These are phyloP conservation scores for Caenorhabditis brenneri DNA, from an alignment of 1,140 invertebrate genomes.

Conservation along the genomic window DNA sequence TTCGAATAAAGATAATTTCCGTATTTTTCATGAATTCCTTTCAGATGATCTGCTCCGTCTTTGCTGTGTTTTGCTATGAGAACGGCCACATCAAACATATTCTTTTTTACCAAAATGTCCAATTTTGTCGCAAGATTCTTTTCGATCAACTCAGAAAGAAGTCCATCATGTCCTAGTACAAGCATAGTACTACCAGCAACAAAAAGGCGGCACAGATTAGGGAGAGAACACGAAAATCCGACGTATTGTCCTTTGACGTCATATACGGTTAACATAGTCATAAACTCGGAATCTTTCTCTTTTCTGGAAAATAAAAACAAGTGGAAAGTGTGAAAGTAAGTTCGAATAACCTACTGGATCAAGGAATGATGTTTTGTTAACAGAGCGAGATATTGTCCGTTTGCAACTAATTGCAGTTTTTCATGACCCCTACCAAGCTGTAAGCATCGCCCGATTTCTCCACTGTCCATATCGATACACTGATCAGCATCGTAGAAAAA, in stretches of 20 bases:
- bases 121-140: conserved; percentile 64
- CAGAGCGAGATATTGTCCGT: conserved; percentile 59
- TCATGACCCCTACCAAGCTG: conserved; percentile 60
- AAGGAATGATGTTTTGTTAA: conserved; percentile 63
- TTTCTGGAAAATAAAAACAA: conserved; percentile 31
- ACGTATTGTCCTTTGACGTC: conserved; percentile 66
- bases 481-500: conserved; percentile 67
- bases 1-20: conserved; percentile 69
- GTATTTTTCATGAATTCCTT: conserved; percentile 65
- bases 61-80: conserved; percentile 61
- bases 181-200: not conserved
- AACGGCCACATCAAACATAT: conserved; percentile 67
- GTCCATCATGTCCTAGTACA: conserved; percentile 36
- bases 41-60: conserved; percentile 56
- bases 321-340: not conserved
- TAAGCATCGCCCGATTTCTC: conserved; percentile 61
- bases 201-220: conserved; percentile 55
- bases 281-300: conserved; percentile 53
- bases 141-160: conserved; percentile 58
- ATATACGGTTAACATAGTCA: conserved; percentile 64
- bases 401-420: conserved; percentile 62
- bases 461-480: conserved; percentile 58
- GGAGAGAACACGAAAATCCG: conserved; percentile 65
- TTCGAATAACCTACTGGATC: conserved; percentile 54
- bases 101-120: conserved; percentile 66